These are phyloP conservation scores for Eupithecia vulgata DNA, from an alignment of 2,888 invertebrate genomes.

Conservation along the genomic window DNA sequence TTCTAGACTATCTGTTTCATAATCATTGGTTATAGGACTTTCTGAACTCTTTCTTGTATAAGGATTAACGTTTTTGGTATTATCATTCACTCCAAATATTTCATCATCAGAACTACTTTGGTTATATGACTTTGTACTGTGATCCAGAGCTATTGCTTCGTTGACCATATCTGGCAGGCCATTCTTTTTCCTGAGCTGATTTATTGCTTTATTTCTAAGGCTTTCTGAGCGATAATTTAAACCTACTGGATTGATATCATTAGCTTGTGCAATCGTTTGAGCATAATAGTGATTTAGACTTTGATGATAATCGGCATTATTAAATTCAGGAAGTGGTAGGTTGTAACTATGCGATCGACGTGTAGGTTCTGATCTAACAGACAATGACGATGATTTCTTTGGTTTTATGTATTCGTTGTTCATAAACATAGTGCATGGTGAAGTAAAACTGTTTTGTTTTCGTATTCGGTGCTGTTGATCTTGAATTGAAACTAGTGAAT, in stretches of 20 bases:
- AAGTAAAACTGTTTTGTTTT: conserved; percentile 73
- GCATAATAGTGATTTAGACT: conserved; percentile 59
- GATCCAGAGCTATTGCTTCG: conserved; percentile 85
- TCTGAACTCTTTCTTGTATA: conserved; percentile 67
- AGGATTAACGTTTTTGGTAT: conserved; percentile 52
- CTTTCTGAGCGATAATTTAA: conserved; percentile 58
- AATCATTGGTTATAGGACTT: conserved; percentile 83
- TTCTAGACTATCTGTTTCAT: conserved; percentile 90
- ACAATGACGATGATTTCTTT: conserved; percentile 67
- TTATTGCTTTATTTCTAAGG: conserved; percentile 56
- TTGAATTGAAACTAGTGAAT: conserved; percentile 71
- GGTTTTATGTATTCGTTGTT: conserved; percentile 59
- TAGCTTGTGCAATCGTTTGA: conserved; percentile 63
- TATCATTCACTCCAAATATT: conserved; percentile 63
- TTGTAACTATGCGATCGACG: conserved; percentile 65
- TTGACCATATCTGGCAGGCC: conserved; percentile 86
- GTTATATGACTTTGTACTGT: conserved; percentile 70
- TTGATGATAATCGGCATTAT: conserved; percentile 52
- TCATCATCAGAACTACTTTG: conserved; percentile 76
- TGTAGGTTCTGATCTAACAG: conserved; percentile 76
- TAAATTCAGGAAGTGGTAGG: conserved; percentile 73
- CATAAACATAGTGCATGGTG: conserved; percentile 57
- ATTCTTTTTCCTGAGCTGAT: conserved; percentile 65
- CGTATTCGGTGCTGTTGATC: conserved; percentile 60
- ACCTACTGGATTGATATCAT: conserved; percentile 68